Percentiles rank a stretch among this genome's conserved stretches.
phyloP scores from a whole-genome alignment of 2,888 invertebrate genomes.

The Melinaea menophilus region DNA sequence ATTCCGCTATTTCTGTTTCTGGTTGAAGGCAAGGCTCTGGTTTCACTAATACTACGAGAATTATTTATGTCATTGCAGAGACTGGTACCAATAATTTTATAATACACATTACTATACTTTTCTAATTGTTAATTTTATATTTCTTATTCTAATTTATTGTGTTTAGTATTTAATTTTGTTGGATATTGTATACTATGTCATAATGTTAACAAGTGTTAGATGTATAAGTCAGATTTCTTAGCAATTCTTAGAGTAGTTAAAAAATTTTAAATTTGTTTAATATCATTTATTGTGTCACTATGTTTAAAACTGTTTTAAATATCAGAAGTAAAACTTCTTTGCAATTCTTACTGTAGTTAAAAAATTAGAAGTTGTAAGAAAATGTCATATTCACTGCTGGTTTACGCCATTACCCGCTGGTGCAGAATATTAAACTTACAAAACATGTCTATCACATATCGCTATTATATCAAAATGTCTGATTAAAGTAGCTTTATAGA shows the following conservation, averaged over 20 bases:
- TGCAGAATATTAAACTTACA: neutral
- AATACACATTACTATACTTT: neutral
- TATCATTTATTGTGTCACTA: too few species aligned
- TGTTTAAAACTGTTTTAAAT: too few species aligned
- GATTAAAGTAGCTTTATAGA: neutral
- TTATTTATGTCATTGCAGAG: constrained; percentile 73
- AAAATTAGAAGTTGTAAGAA: neutral
- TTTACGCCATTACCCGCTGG: neutral
- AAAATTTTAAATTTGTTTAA: too few species aligned
- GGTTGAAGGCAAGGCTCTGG: constrained; percentile 84
- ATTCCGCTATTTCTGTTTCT: constrained; percentile 83
- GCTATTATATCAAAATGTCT: too few species aligned
- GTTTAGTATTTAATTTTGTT: neutral
- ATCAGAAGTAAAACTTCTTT: neutral
- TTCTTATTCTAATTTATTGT: neutral
- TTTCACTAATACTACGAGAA: constrained; percentile 83
- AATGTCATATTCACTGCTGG: constrained; percentile 2
- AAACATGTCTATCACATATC: neutral
- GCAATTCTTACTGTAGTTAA: neutral
- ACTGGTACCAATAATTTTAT: constrained; percentile 14
- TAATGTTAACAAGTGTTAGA: too few species aligned
- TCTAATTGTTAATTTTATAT: neutral
- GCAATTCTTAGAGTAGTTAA: too few species aligned
- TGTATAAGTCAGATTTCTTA: too few species aligned
- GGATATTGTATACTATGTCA: too few species aligned